Conservation (phyloP, 1,140 invertebrate genomes). For the Venustaconcha ellipsiformis region DNA sequence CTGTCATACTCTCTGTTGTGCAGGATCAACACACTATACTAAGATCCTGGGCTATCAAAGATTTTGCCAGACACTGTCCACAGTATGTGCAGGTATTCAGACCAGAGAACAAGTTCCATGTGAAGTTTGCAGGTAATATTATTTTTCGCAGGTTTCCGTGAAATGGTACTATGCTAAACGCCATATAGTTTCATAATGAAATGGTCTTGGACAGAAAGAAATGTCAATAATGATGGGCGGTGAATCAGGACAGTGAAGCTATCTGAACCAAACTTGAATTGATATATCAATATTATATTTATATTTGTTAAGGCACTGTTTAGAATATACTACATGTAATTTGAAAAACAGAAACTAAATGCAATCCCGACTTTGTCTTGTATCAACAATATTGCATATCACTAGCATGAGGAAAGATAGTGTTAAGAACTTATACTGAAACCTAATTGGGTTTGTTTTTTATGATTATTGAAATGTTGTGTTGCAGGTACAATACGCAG, state of each 20-base stretch:
- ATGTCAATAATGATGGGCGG: no score
- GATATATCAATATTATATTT: no score
- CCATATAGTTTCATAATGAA: neutral
- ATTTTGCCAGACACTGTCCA: slow-evolving; percentile 94
- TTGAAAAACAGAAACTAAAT: neutral
- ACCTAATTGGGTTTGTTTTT: no score
- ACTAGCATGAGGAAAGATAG: no score
- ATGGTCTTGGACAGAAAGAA: neutral
- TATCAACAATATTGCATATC: no score
- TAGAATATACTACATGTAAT: neutral
- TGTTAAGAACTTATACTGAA: no score
- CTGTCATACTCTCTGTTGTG: neutral
- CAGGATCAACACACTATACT: slow-evolving; percentile 97
- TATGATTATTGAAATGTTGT: no score
- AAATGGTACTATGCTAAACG: neutral
- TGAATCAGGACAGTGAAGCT: no score
- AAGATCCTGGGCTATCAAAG: slow-evolving; percentile 97
- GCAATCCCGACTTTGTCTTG: neutral
- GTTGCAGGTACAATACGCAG: no score
- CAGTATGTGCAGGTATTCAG: slow-evolving; percentile 99
- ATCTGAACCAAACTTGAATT: no score
- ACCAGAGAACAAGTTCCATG: slow-evolving; percentile 98
- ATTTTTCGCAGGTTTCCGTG: neutral
- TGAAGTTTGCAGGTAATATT: slow-evolving; percentile 86
- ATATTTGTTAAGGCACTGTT: neutral